Conservation (phyloP, 2,113 vertebrate genomes). For the chimpanzee (Pan troglodytes) region DNA sequence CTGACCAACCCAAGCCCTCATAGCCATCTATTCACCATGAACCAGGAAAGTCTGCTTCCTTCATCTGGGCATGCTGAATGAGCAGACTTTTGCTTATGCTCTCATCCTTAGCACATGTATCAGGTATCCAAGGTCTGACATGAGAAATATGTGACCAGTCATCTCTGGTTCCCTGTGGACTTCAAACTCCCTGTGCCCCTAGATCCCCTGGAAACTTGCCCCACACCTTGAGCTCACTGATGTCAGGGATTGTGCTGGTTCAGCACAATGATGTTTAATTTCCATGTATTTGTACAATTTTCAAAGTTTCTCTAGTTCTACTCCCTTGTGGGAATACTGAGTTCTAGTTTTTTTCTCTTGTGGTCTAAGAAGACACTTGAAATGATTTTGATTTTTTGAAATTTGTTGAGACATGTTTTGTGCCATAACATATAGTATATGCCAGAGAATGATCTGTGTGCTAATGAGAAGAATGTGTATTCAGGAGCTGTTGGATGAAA, state of each 20-base stretch:
- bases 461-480: background rate
- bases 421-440: background rate
- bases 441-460: background rate
- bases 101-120: background rate
- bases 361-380: background rate
- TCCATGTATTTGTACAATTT: background rate
- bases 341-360: background rate
- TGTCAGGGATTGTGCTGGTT: background rate
- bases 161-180: background rate
- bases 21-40: background rate
- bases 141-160: background rate
- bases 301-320: background rate
- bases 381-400: background rate
- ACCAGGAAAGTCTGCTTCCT: background rate
- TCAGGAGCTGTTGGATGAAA: background rate
- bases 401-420: background rate
- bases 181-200: background rate
- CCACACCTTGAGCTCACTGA: background rate
- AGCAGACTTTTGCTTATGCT: background rate
- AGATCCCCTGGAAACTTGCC: background rate
- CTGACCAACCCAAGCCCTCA: fast-evolving
- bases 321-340: background rate
- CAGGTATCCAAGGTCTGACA: background rate
- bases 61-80: background rate
- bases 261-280: background rate